These are phyloP conservation scores for Philonicus albiceps DNA, from an alignment of 2,888 invertebrate genomes.

Conservation along the genomic window DNA sequence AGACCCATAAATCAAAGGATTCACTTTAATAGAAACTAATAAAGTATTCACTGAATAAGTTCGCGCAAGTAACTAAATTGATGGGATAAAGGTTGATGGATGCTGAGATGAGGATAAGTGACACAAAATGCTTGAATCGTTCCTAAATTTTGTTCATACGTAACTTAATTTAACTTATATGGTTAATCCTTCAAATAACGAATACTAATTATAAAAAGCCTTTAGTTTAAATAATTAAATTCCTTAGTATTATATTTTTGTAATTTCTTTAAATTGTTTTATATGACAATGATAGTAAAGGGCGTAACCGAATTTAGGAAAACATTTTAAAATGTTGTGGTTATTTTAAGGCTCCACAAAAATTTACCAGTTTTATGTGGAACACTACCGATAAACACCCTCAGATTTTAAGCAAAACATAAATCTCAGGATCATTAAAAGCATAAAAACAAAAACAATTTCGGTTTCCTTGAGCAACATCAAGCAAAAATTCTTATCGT, in stretches of 20 bases:
- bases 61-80: slow-evolving; percentile 12
- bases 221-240: not conserved
- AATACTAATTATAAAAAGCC: not conserved
- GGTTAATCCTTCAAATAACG: not conserved
- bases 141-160: not conserved
- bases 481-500: not conserved
- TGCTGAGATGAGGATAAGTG: not conserved
- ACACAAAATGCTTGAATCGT: not conserved
- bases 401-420: not conserved
- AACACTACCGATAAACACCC: not conserved
- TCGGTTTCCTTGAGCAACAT: not conserved
- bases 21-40: slow-evolving; percentile 28
- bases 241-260: no score
- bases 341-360: no score
- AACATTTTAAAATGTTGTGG: no score
- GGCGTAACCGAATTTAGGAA: no score
- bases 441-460: not conserved
- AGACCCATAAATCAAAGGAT: slow-evolving; percentile 35
- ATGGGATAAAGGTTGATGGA: not conserved
- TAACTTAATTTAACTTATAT: not conserved
- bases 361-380: not conserved
- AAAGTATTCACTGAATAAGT: slow-evolving; percentile 20
- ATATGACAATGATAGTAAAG: no score
- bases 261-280: no score
- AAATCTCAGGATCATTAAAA: not conserved